A percentile compares a stretch with the other conserved stretches of the same genome.
Evolutionary conservation across 2,113 vertebrate species (phyloP).

Genomic region (Sinocyclocheilus anshuiensis): DNA sequence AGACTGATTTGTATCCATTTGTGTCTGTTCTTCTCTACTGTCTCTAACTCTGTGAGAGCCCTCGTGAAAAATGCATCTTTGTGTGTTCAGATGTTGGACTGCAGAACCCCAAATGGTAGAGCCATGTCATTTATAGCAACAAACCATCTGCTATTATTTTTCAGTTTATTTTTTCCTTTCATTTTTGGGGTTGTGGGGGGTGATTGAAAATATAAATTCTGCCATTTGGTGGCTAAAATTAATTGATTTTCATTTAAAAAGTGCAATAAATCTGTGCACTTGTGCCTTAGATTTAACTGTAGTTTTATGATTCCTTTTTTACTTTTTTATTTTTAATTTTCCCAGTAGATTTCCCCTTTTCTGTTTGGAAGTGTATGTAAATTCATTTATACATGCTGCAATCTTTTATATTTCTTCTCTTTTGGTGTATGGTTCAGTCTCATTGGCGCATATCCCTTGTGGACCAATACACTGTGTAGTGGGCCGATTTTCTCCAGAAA

Average conservation of each 20-base stretch:
- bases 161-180: background rate
- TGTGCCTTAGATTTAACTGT: slow-evolving; percentile 73
- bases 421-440: background rate
- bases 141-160: background rate
- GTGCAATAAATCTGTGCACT: slow-evolving; percentile 51
- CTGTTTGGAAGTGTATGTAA: slow-evolving; percentile 8
- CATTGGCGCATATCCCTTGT: slow-evolving; percentile 10
- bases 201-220: background rate
- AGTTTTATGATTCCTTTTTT: slow-evolving; percentile 3
- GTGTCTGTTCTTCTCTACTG: background rate
- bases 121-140: background rate
- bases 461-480: slow-evolving; percentile 44
- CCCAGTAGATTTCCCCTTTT: background rate
- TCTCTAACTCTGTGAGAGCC: background rate
- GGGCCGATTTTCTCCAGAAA: background rate
- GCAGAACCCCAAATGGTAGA: background rate
- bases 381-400: background rate
- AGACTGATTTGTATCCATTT: slow-evolving; percentile 38
- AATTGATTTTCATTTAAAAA: slow-evolving; percentile 23
- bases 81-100: slow-evolving; percentile 6
- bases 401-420: background rate
- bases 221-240: background rate
- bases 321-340: background rate
- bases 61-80: background rate
- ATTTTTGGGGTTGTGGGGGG: background rate